Conservation (phyloP, 2,888 invertebrate species). For the Aleiodes testaceus region DNA sequence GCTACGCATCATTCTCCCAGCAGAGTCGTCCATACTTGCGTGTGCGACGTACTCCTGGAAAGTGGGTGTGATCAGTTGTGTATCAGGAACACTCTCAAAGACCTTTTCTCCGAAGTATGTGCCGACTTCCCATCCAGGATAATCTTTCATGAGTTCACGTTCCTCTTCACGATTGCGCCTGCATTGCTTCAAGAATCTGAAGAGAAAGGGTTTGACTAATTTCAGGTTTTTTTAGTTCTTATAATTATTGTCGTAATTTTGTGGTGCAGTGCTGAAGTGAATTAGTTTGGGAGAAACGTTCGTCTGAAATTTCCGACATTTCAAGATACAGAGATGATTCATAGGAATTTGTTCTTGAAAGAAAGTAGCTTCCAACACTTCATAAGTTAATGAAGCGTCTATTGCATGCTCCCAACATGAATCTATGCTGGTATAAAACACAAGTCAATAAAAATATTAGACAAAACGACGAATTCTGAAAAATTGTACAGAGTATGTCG, state of each 20-base stretch:
- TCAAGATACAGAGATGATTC: no score
- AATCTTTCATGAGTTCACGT: slow-evolving; percentile 89
- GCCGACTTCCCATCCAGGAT: slow-evolving; percentile 93
- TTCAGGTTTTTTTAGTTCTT: background rate
- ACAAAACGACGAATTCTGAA: no score
- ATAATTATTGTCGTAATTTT: background rate
- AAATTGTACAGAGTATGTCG: background rate
- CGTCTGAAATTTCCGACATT: no score
- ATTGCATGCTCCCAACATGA: no score
- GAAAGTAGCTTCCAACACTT: no score
- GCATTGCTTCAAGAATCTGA: slow-evolving; percentile 82
- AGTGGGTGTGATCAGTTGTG: slow-evolving; percentile 78
- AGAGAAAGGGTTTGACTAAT: slow-evolving; percentile 43
- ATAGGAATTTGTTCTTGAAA: no score
- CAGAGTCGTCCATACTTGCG: slow-evolving; percentile 35
- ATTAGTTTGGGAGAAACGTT: no score
- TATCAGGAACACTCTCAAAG: slow-evolving; percentile 76
- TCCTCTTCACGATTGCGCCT: slow-evolving; percentile 89
- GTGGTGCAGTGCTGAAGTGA: background rate
- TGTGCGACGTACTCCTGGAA: slow-evolving; percentile 85
- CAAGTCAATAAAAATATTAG: no score
- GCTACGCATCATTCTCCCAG: background rate
- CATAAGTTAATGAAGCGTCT: no score
- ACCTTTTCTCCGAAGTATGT: slow-evolving; percentile 90
- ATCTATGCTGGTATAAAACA: no score